Evolutionary conservation across 2,113 vertebrate genomes (phyloP).

Genomic region (Pollachius pollachius): DNA sequence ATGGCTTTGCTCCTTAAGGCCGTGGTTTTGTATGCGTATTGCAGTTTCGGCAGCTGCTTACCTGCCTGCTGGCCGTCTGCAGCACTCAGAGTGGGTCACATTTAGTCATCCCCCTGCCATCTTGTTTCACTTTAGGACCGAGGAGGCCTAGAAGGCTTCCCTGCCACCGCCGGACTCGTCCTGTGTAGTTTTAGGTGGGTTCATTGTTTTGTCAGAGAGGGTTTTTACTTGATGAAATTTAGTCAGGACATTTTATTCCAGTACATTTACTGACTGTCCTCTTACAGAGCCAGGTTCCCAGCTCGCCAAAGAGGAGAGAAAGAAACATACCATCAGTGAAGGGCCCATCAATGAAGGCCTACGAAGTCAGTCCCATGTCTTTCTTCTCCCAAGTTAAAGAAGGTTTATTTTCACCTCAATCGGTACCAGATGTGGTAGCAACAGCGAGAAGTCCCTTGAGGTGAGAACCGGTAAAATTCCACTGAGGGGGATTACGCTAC

Average conservation of each 20-base stretch:
- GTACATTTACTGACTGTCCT: conserved; percentile 51
- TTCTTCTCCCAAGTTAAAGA: conserved; percentile 70
- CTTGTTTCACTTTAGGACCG: too few species aligned
- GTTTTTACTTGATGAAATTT: conserved; percentile 61
- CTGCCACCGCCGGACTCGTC: background rate
- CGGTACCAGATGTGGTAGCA: conserved; percentile 83
- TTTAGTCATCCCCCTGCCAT: too few species aligned
- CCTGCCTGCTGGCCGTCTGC: too few species aligned
- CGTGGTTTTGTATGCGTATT: too few species aligned
- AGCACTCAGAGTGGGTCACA: too few species aligned
- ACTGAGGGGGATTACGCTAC: conserved; percentile 40
- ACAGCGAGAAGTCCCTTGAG: conserved; percentile 48
- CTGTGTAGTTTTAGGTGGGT: conserved; percentile 52
- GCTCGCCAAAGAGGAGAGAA: conserved; percentile 26
- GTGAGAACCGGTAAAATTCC: conserved; percentile 54
- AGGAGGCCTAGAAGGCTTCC: too few species aligned
- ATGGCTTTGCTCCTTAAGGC: too few species aligned
- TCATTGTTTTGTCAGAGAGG: conserved; percentile 51
- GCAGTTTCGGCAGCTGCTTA: too few species aligned
- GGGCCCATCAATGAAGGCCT: conserved; percentile 39
- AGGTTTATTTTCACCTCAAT: conserved; percentile 78
- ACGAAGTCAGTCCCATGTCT: conserved; percentile 73
- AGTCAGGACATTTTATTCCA: conserved; percentile 44
- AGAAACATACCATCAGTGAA: conserved; percentile 41
- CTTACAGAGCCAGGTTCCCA: conserved; percentile 51